Base-by-base conservation (phyloP, 2,888 invertebrate species). In the Blastobasis lacticolella region DNA sequence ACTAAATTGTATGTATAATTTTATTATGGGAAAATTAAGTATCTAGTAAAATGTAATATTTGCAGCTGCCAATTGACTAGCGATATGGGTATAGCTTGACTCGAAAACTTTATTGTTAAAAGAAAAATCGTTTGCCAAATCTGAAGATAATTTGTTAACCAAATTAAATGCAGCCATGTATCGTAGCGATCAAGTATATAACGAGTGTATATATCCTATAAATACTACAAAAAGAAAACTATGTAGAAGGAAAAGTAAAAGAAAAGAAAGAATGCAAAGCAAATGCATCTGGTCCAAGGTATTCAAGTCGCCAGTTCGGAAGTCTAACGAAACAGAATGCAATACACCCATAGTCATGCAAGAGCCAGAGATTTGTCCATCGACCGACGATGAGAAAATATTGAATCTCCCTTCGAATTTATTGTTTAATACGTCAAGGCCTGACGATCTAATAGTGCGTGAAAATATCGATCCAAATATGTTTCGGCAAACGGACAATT, bases 131-230 rank as follows among this genome's bases (percentile, higher is more conserved):
- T 8, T 6, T n/a, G 37, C 42, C 10, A 42, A 63, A 23, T 23
- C 23, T 23, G 23, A 23, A 23, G 23, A 23, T 23, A 1, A 37
- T 59, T 63, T 54, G 46, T 64, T 23, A 62, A 66, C 49, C 61
- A 67, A 50, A 60, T 67, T 23, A 61, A 62, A 8, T 49, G 61
- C 23, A 71, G 66, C 67, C 10, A 41, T 64, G 23, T 75, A 71
- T 58, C 66, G 71, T 42, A 66, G 64, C 49, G 59, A 67, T 54
- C 65, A 64, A 46, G 61, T 83, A 44, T 85, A 84, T 57, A 81
- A 71, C 63, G 73, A 76, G 10, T 85, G 84, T 56, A 75, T 74
- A 57, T 78, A 69, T 58, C 58, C 62, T 23, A 47, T 54, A 55
- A 54, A 48, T 48, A 5, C n/a, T 37, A 50, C 49, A 6, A 51